Base-by-base conservation (phyloP, 2,888 invertebrate species). In the Drosophila putrida region DNA sequence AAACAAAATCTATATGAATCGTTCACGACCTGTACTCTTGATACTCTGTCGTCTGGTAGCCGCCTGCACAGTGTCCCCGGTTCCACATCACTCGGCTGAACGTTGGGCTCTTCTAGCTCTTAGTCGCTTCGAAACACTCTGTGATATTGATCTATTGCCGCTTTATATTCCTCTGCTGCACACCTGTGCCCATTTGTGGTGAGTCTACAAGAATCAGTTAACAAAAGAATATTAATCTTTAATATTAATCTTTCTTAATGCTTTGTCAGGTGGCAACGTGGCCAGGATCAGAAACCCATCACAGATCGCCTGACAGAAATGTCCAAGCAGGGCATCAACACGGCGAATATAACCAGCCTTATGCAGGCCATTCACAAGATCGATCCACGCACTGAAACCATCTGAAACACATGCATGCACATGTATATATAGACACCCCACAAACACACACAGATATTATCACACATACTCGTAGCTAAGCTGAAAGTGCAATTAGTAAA, bases 1-100 rank as follows among this genome's bases (percentile, higher is more conserved):
- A 59, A 95, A 94, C 90, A 94, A 94, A 90, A 92, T 94, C 69
- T 91, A 84, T 80, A 95, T 95, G 78, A 95, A 95, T 90, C 93
- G 95, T 72, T 95, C 95, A 0, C 94, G 94, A 1, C 94, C 94
- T 10, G 96, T 96, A 2, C 89, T 96, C 4, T 90, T 95, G 63
- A 94, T 95, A 4, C 92, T 96, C 33, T 96, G 96, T 80, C 94
- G 96, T 36, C 93, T 96, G 15, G 94, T 96, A n/a, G 95, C 94
- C 0, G 92, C 92, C 13, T 92, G 92, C 57, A 92, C 92, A 25
- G 91, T 92, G 51, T 93, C 93, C 8, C 93, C 93, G 25, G 93
- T 94, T 2, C 93, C 95, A 0, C 94, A 95, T 31, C 94, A 93
- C 0, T 93, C 94, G 0, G 94, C 95, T 2, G 94, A 95, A 80